Base-by-base conservation (phyloP, 2,113 vertebrate species). In the Tachysurus fulvidraco region DNA sequence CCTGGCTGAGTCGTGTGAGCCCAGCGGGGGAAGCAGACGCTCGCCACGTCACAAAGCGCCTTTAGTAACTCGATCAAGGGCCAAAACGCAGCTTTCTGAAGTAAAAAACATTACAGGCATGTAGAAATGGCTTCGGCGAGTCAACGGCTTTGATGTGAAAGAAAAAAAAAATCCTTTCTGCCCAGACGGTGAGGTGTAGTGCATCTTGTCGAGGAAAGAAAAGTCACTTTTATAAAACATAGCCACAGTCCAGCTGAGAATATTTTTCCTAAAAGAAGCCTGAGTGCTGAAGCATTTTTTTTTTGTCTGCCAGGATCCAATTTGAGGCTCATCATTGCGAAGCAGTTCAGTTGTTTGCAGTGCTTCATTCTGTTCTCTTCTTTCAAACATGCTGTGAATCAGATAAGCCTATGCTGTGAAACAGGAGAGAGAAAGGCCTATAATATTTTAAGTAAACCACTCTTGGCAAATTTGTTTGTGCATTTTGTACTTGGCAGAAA, bases 81-180 rank as follows among this genome's bases (percentile, higher is more conserved):
- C 90, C 67, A 91, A 93, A 92, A 92, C 92, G 90, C 90, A 73
- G 92, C 92, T 91, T 91, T 93, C 91, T 93, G 92, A 93, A 93
- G 93, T 90, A 93, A 93, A 93, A 91, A 93, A 92, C 91, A 93
- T 95, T 94, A 94, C 92, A 92, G 90, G 91, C 91, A 88, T 93
- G 90, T 92, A 93, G 91, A 90, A 93, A 91, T 83, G 91, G 92
- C 92, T 92, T 90, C 90, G 90, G 92, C 92, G 85, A 93, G 92
- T 92, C 92, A 92, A 91, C 91, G 90, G 91, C 94, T 95, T 95
- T 94, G 93, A 95, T 93, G 91, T 93, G 91, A 93, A 90, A 93
- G 80, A 93, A 94, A 92, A 50, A 46, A 50, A 50, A 50, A 50
- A 50, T 7, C 46, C 84, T 91, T 60, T 13, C 89, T 90, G 91